Evolutionary conservation across 2,113 vertebrate genomes (phyloP).

Genomic region (Hippocampus zosterae): DNA sequence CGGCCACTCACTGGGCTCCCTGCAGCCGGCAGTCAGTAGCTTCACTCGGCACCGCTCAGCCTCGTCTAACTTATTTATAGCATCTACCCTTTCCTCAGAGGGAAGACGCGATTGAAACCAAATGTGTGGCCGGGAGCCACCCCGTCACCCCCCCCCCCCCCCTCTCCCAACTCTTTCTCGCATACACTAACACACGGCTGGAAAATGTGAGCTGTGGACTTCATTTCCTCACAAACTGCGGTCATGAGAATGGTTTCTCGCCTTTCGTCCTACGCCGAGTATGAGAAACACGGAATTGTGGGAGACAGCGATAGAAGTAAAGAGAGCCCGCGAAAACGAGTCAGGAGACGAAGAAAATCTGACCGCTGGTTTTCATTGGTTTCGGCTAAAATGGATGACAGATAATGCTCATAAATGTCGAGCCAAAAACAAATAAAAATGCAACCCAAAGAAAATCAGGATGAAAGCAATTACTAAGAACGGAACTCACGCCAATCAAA

Average conservation of each 20-base stretch:
- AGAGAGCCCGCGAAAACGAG: not conserved
- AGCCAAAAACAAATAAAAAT: not conserved
- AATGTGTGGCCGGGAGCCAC: constrained; percentile 45
- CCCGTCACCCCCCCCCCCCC: constrained; percentile 8
- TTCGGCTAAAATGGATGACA: not conserved
- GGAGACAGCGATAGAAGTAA: not conserved
- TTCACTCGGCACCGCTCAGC: constrained; percentile 38
- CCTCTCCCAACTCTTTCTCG: not conserved
- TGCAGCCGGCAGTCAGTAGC: constrained; percentile 24
- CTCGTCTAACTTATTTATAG: constrained; percentile 61
- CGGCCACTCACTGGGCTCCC: not conserved
- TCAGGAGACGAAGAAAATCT: too few species aligned
- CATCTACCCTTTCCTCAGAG: constrained; percentile 38
- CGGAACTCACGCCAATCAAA: too few species aligned
- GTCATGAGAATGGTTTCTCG: not conserved
- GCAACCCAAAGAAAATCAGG: not conserved
- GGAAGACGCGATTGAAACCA: constrained; percentile 57
- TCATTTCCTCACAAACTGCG: constrained; percentile 15
- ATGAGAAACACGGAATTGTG: not conserved
- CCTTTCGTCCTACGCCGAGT: not conserved
- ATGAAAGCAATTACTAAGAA: too few species aligned
- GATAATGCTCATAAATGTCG: not conserved
- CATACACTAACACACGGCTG: constrained; percentile 11
- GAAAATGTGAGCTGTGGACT: constrained; percentile 5
- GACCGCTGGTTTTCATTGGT: not conserved